A percentile compares a stretch with the other conserved stretches of the same genome.
phyloP scores from a whole-genome alignment of 2,888 invertebrate genomes.

The Mechanitis mazaeus region DNA sequence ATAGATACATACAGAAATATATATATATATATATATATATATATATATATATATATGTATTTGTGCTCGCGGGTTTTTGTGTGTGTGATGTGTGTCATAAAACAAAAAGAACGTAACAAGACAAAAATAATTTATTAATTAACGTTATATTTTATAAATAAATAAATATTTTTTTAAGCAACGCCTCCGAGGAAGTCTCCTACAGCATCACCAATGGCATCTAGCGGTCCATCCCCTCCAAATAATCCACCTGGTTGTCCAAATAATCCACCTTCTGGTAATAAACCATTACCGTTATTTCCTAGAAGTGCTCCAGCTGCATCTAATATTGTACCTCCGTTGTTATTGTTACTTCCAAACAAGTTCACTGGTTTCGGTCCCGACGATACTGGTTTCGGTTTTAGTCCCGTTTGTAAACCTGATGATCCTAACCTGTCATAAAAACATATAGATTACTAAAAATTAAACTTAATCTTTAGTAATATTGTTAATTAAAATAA shows the following conservation, averaged over 20 bases:
- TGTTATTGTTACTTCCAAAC: slow-evolving; percentile 50
- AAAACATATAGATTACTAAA: slow-evolving; percentile 21
- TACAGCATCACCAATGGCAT: slow-evolving; percentile 60
- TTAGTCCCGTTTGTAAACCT: slow-evolving; percentile 65
- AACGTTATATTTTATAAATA: slow-evolving; percentile 1
- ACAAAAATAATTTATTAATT: slow-evolving; percentile 15
- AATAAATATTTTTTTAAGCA: neutral
- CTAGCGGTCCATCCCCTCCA: slow-evolving; percentile 54
- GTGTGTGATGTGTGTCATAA: too few relatives aligned
- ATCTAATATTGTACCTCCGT: slow-evolving; percentile 38
- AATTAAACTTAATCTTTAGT: neutral
- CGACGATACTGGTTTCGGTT: slow-evolving; percentile 61
- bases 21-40: too few relatives aligned
- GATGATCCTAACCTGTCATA: slow-evolving; percentile 55
- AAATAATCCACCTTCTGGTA: slow-evolving; percentile 26
- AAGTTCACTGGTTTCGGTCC: slow-evolving; percentile 62
- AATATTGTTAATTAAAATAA: neutral
- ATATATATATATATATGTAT: too few relatives aligned
- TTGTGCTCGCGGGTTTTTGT: too few relatives aligned
- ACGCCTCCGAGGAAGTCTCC: slow-evolving; percentile 54
- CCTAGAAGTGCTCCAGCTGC: slow-evolving; percentile 34
- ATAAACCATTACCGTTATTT: slow-evolving; percentile 31
- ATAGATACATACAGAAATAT: neutral
- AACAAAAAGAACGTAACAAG: neutral
- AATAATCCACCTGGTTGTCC: slow-evolving; percentile 29